A percentile compares a stretch with the other conserved stretches of the same genome.
Evolutionary conservation across 2,888 invertebrate species (phyloP).

Genomic region (Melanophora roralis): DNA sequence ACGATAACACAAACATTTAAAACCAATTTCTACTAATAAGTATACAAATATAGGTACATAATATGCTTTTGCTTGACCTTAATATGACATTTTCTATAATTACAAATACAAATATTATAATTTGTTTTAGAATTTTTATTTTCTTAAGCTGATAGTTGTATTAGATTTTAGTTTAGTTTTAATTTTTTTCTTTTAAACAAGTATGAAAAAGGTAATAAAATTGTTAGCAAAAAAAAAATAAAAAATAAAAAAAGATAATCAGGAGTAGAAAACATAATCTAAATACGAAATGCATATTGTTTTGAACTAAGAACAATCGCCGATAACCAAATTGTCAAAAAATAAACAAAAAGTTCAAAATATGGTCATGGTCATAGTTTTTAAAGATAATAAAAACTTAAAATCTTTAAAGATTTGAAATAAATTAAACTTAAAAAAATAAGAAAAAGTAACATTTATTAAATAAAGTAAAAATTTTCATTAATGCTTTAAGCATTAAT

Average conservation of each 20-base stretch:
- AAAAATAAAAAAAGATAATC: not conserved
- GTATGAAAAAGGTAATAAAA: too few species aligned
- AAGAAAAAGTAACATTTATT: too few species aligned
- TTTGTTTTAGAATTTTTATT: not conserved
- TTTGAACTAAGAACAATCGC: too few species aligned
- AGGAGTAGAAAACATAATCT: not conserved
- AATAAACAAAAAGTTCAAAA: too few species aligned
- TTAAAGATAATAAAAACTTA: too few species aligned
- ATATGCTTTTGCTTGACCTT: slow-evolving; percentile 5
- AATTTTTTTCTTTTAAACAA: too few species aligned
- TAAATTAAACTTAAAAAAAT: too few species aligned
- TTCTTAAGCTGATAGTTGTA: not conserved
- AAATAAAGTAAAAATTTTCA: too few species aligned
- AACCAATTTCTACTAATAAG: slow-evolving; percentile 44
- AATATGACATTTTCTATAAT: not conserved
- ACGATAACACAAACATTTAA: slow-evolving; percentile 1
- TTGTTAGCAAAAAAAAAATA: slow-evolving; percentile 29
- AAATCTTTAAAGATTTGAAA: too few species aligned
- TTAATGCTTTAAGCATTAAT: too few species aligned
- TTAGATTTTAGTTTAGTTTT: slow-evolving; percentile 3
- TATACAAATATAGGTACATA: slow-evolving; percentile 13
- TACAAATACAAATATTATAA: slow-evolving; percentile 7
- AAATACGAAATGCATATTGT: too few species aligned
- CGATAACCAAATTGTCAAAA: too few species aligned
- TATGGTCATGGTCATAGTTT: not conserved